A percentile compares a stretch with the other conserved stretches of the same genome.
Evolutionary conservation across 2,888 invertebrate species (phyloP).

Genomic region (Siphonodentalium dalli): DNA sequence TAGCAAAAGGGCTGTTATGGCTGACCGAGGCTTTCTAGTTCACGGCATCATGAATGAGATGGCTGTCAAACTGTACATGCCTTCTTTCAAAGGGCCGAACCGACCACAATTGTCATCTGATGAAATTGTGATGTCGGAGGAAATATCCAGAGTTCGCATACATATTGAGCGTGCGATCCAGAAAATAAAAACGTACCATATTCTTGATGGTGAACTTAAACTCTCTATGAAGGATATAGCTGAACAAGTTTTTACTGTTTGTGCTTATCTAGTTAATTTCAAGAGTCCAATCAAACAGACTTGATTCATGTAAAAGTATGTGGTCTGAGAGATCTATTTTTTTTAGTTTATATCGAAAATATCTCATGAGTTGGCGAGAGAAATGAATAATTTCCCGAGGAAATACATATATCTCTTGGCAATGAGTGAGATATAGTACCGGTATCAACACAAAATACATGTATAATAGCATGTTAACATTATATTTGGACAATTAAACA

Average conservation of each 20-base stretch:
- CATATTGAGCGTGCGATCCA: conserved; percentile 19
- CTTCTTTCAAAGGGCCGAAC: conserved; percentile 17
- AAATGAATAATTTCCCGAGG: too few species aligned
- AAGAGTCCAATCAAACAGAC: conserved; percentile 11
- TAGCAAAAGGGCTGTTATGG: conserved; percentile 19
- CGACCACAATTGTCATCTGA: conserved; percentile 8
- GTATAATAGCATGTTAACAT: too few species aligned
- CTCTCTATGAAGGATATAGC: conserved; percentile 17
- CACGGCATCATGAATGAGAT: conserved; percentile 6
- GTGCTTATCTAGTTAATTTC: conserved; percentile 20
- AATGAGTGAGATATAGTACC: too few species aligned
- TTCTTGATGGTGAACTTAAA: conserved; percentile 12
- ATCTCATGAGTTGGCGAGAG: too few species aligned
- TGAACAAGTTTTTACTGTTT: conserved; percentile 21
- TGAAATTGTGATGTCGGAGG: conserved; percentile 8
- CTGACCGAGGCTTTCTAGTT: conserved; percentile 21
- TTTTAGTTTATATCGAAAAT: too few species aligned
- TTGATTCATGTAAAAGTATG: too few species aligned
- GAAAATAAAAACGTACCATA: conserved; percentile 13
- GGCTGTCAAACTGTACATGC: conserved; percentile 21
- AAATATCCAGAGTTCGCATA: conserved; percentile 15
- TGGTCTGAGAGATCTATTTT: too few species aligned
- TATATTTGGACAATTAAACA: too few species aligned
- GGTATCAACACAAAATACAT: too few species aligned
- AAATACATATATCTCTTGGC: too few species aligned